phyloP scores from a whole-genome alignment of 2,113 vertebrate genomes.

The Cyanoderma ruficeps region DNA sequence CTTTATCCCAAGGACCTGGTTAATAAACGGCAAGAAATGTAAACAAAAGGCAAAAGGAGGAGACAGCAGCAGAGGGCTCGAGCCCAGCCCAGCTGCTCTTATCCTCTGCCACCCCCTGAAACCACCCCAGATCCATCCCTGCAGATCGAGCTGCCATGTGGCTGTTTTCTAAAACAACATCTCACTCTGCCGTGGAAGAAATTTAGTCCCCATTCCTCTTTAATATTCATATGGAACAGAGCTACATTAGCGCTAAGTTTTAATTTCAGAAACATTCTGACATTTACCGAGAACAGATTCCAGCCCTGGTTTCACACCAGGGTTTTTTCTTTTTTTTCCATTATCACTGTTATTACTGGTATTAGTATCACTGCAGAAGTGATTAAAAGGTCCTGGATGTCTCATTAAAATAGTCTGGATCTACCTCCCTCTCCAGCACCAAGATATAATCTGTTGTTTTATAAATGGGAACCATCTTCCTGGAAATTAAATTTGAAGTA shows the following conservation, averaged over 20 bases:
- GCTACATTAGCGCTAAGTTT: slow-evolving; percentile 29
- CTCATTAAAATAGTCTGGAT: slow-evolving; percentile 5
- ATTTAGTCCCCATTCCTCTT: slow-evolving; percentile 12
- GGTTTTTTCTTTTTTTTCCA: neutral
- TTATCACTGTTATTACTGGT: slow-evolving; percentile 28
- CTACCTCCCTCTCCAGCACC: neutral
- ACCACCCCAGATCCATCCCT: neutral
- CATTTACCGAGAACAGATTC: slow-evolving; percentile 19
- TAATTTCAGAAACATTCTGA: slow-evolving; percentile 50
- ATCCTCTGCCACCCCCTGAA: neutral
- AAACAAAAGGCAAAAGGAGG: neutral
- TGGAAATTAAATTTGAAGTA: neutral
- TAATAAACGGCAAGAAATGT: neutral
- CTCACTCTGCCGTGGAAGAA: neutral
- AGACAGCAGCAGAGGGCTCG: neutral
- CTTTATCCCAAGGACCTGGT: neutral
- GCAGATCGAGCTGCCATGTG: neutral
- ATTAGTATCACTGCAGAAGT: slow-evolving; percentile 18
- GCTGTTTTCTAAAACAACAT: slow-evolving; percentile 34
- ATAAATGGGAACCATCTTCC: neutral
- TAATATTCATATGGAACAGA: slow-evolving; percentile 1
- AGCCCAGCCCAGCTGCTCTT: neutral
- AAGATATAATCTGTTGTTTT: neutral
- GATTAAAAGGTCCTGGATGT: slow-evolving; percentile 25
- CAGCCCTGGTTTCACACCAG: slow-evolving; percentile 13